phyloP scores from a whole-genome alignment of 2,888 invertebrate species.

The Didymodactylos carnosus region DNA sequence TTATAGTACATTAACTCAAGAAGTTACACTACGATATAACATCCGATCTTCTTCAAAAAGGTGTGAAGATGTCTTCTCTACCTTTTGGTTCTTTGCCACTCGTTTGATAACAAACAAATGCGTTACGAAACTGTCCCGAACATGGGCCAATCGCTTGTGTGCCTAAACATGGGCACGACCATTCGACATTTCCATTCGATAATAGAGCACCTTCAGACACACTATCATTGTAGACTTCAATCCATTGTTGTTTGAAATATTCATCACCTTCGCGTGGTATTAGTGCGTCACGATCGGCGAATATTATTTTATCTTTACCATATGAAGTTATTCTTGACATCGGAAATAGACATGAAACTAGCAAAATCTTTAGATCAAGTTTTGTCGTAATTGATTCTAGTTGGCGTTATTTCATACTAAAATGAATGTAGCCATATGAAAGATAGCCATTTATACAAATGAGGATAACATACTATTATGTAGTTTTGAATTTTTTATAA shows the following conservation, averaged over 20 bases:
- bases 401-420: too few species aligned
- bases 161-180: constrained; percentile 86
- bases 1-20: too few species aligned
- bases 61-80: not conserved
- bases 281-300: not conserved
- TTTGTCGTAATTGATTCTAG: too few species aligned
- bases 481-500: too few species aligned
- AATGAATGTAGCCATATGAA: too few species aligned
- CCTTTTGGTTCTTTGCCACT: constrained; percentile 37
- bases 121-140: constrained; percentile 66
- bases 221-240: not conserved
- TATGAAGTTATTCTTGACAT: too few species aligned
- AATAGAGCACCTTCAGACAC: constrained; percentile 46
- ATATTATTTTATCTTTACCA: not conserved
- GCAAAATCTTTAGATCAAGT: too few species aligned
- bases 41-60: too few species aligned
- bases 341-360: too few species aligned
- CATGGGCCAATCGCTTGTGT: constrained; percentile 95
- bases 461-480: too few species aligned
- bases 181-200: constrained; percentile 70
- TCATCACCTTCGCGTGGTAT: not conserved
- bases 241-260: not conserved
- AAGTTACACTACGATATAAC: too few species aligned
- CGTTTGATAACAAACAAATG: constrained; percentile 82
- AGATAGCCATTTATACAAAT: too few species aligned